Evolutionary conservation across 2,113 vertebrate genomes (phyloP), one percentile per base, ranked within the genome.

Genomic region (Hucho hucho): DNA sequence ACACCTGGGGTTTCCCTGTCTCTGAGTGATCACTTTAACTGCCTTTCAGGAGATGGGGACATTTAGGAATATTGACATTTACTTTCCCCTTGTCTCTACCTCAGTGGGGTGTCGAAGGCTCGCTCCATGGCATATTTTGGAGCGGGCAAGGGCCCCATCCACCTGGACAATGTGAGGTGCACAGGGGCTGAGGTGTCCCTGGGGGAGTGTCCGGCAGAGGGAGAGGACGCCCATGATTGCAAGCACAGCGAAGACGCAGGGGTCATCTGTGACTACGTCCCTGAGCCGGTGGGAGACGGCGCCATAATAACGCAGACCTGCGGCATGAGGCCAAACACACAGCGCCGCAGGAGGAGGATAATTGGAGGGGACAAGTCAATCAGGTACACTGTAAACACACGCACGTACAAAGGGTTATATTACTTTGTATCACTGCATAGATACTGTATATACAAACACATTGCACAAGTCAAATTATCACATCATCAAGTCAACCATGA

Each of bases 361-460:
- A 92, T 96, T 37, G 95, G 95, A 69, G 95, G 95, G 77, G 93
- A 93, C 76, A 96, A 95, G 81, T 94, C 95, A 1, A 88, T 94
- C 77, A 94, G 95, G 95, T 96, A 92, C 49, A 53, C 13, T 53
- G 76, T 16, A 25, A 43, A 29, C 22, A 61, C 13, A 24, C 6
- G 12, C 3, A 43, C 37, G 0, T 9, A 43, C 37, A 43, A 11
- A 11, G 7, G 2, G 9, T 43, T 43, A 43, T 43, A 43, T 43
- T 43, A 43, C 37, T 43, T 43, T 43, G 14, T 53, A 18, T 53
- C 49, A 53, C 49, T 53, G 49, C 58, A 61, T 61, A 56, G 14
- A 56, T 56, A 53, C 37, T 11, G 37, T 43, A 43, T 3, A 74
- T 26, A 22, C 13, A 74, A 3, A 74, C 37, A 22, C 73, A 59